A percentile compares a stretch with the other conserved stretches of the same genome.
These are phyloP conservation scores for Rhizomys pruinosus DNA, from an alignment of 2,113 vertebrate genomes.

Conservation along the genomic window DNA sequence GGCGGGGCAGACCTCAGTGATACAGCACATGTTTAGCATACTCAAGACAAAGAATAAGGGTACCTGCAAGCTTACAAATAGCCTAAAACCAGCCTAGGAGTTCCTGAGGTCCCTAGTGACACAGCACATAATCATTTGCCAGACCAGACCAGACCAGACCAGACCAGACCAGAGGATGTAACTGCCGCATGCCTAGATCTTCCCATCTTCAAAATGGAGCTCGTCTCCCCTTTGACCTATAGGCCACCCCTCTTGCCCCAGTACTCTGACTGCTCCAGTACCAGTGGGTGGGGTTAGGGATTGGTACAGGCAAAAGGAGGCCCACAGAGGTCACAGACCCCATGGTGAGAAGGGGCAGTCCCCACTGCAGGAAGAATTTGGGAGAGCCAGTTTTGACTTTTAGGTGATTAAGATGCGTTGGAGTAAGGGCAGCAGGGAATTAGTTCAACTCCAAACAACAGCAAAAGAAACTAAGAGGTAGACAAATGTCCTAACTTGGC, in stretches of 20 bases:
- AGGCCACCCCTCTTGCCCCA: not conserved
- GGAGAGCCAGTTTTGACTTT: not conserved
- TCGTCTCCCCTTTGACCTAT: too few species aligned
- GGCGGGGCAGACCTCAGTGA: not conserved
- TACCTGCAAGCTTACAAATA: not conserved
- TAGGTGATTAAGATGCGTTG: not conserved
- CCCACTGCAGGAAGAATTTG: not conserved
- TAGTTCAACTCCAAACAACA: not conserved
- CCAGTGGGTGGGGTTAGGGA: not conserved
- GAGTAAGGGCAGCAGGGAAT: not conserved
- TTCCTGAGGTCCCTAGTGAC: not conserved
- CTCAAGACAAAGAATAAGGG: not conserved
- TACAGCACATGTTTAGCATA: not conserved
- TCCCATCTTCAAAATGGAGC: not conserved
- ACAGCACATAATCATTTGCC: not conserved
- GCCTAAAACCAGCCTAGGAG: not conserved
- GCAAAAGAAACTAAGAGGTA: not conserved
- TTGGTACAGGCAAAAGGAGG: too few species aligned
- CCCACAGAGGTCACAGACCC: not conserved
- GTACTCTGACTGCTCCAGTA: not conserved
- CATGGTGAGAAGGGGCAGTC: fast-evolving
- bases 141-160: not conserved
- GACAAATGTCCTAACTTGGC: not conserved
- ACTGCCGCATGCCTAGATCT: not conserved
- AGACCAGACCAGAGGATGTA: not conserved